phyloP scores from a whole-genome alignment of 2,797 vertebrate genomes.

The Menidia menidia region DNA sequence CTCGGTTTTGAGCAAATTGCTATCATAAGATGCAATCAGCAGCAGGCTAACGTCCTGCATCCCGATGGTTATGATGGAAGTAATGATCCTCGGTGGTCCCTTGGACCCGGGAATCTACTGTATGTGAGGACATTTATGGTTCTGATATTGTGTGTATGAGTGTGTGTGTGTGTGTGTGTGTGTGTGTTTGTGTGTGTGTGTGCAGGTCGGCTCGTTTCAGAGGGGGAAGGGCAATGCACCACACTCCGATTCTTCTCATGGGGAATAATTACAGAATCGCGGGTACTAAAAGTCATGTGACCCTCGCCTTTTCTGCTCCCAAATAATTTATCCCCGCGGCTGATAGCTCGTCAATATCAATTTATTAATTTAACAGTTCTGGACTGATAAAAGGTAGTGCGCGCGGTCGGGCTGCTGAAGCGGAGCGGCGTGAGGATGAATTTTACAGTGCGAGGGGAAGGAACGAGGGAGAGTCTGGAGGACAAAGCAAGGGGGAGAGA shows the following conservation, averaged over 20 bases:
- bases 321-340: constrained; percentile 96
- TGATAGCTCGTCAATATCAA: constrained; percentile 99
- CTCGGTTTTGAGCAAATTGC: constrained; percentile 40
- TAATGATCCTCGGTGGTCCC: constrained; percentile 75
- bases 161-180: constrained; percentile 31
- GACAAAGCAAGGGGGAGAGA: constrained; percentile 60
- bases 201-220: constrained; percentile 45
- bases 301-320: constrained; percentile 90
- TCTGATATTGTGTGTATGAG: constrained; percentile 31
- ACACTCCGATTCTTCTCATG: constrained; percentile 60
- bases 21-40: constrained; percentile 56
- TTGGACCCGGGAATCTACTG: constrained; percentile 52
- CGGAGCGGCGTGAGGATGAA: constrained; percentile 71
- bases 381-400: constrained; percentile 92
- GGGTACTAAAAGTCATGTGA: constrained; percentile 92
- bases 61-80: constrained; percentile 70
- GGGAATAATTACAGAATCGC: constrained; percentile 92
- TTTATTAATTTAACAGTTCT: constrained; percentile 98
- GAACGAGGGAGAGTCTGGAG: constrained; percentile 56
- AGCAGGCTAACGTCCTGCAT: constrained; percentile 52
- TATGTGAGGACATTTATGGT: constrained; percentile 69
- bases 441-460: constrained; percentile 68
- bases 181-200: constrained; percentile 27
- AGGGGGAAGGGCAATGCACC: constrained; percentile 55
- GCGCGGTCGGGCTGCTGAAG: constrained; percentile 75